Base-by-base conservation (phyloP, 2,113 vertebrate species). In the Corythaeola cristata region DNA sequence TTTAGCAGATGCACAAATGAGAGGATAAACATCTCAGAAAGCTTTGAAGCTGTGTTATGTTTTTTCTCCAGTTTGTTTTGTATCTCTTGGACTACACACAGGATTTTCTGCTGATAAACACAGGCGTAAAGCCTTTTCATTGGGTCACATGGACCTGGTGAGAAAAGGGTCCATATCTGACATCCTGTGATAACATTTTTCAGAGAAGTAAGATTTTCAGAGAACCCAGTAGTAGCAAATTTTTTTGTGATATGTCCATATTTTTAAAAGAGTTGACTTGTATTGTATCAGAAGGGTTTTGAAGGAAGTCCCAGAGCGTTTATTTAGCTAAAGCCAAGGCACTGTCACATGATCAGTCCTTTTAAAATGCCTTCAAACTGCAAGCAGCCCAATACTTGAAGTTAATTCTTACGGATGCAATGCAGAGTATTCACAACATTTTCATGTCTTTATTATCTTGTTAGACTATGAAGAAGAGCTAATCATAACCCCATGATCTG, bases 11-110 rank as follows among this genome's bases (percentile, higher is more conserved):
- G 77, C 79, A 94, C 86, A 95, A 94, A 97, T 94, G 87, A 96
- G 96, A 97, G 77, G 94, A 97, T 97, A 98, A 98, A 97, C 90
- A 96, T 55, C 67, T 75, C 64, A n/a, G 64, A 95, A 98, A 82
- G 39, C 71, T 97, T 94, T 96, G 95, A 96, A 94, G 93, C 87
- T 50, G 17, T 85, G 95, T 88, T 95, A 37, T 78, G 50, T 87
- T 97, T 97, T 96, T 91, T 92, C 89, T 95, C 76, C 30, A 47
- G 35, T 92, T 97, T 96, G 44, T 96, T 97, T 97, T 95, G 81
- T 79, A 58, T 97, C 39, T 96, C 83, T 94, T 73, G 96, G 85
- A 96, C 64, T 96, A 95, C 87, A 93, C 27, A 91, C 33, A 45
- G 81, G 35, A 33, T 93, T 95, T 93, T 97, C 92, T 88, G 62